Base-by-base conservation (phyloP, 2,113 vertebrate genomes). In the Lates calcarifer region DNA sequence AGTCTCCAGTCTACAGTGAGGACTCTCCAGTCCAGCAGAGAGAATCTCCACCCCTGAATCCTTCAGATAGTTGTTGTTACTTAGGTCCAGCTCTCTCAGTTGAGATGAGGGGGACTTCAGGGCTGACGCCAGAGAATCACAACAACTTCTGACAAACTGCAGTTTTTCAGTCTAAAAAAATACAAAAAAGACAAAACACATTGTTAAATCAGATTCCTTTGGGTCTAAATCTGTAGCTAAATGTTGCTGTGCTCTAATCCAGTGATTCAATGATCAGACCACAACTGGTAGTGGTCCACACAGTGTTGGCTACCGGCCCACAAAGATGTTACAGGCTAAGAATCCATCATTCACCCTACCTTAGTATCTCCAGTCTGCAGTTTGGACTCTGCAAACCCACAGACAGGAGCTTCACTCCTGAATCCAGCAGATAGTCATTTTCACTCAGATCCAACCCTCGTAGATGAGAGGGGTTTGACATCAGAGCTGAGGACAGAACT, bases 101-200 rank as follows among this genome's bases (percentile, higher is more conserved):
- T 8, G 13, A 14, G 69, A 73, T 13, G 69, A 58, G 6, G 20
- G 0, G 24, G 63, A 67, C 20, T 67, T 81, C 55, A 81, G 63
- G 0, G 31, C 62, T 11, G 70, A 74, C 18, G 69, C 69, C 55
- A 81, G 43, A 45, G 57, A 28, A 20, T 64, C 49, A 56, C 77
- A 79, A 37, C 77, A 79, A 35, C 28, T 37, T 72, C 77, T 26
- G 77, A 79, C 58, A 79, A 64, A 56, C 77, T 45, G 67, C 77
- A 79, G 29, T 13, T 72, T 47, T 56, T 79, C 37, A 71, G 26
- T 26, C 67, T 79, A 12, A 64, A 22, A 43, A 71, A 51, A n/a
- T n/a, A 11, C 49, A 51, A n/a, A 3, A n/a, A 45, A 3, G 5
- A 45, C 17, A 45, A 39, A 47, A 6, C 41, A 14, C 13, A 43